These are phyloP conservation scores for Diogma glabrata DNA, from an alignment of 2,888 invertebrate genomes.

Conservation along the genomic window DNA sequence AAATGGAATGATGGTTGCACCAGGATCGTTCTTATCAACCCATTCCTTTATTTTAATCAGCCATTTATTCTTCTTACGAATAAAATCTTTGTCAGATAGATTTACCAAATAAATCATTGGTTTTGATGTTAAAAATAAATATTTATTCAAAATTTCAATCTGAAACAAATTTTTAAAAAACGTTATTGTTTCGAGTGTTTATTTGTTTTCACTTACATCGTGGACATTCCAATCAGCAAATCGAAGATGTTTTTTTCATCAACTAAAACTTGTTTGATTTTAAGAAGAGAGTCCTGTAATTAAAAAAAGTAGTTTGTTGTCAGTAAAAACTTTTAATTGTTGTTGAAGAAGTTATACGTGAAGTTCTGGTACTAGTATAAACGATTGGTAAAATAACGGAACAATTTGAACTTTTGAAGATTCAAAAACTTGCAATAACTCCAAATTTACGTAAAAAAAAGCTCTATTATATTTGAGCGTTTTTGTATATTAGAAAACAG, in stretches of 20 bases:
- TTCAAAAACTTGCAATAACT: no score
- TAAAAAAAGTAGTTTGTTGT: no score
- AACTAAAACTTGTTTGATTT: conserved; percentile 69
- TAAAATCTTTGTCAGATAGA: conserved; percentile 94
- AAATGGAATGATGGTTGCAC: conserved; percentile 88
- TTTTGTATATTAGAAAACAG: no score
- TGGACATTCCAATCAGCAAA: conserved; percentile 87
- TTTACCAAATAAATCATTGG: conserved; percentile 96
- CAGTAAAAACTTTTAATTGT: no score
- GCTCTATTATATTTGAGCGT: no score
- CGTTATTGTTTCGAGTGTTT: conserved; percentile 14
- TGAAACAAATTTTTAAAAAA: conserved; percentile 37
- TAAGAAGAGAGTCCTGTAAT: conserved; percentile 71
- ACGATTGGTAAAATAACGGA: no score
- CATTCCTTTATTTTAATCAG: conserved; percentile 92
- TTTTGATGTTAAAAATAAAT: conserved; percentile 93
- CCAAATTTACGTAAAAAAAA: no score
- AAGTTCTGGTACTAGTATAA: no score
- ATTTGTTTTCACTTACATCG: conserved; percentile 55
- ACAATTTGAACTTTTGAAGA: no score
- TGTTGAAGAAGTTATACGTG: no score
- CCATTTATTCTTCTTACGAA: conserved; percentile 98
- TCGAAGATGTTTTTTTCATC: conserved; percentile 89
- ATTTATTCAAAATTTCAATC: conserved; percentile 94
- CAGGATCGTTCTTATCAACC: conserved; percentile 95